phyloP scores from a whole-genome alignment of 2,888 invertebrate species.

The Leptura quadrifasciata region DNA sequence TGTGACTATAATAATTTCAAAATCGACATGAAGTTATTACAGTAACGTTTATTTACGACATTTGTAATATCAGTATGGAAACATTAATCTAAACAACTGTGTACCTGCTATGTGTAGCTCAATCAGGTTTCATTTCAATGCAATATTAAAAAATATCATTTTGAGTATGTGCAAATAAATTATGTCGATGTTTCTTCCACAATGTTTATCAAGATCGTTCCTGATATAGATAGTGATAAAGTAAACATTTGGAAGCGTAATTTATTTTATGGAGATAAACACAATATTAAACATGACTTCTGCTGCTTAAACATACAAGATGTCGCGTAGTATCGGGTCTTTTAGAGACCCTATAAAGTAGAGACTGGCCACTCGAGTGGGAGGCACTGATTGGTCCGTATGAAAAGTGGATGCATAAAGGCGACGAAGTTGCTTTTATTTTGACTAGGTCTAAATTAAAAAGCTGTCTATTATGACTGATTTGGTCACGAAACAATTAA shows the following conservation, averaged over 20 bases:
- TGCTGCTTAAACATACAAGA: too few relatives aligned
- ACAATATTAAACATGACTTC: too few relatives aligned
- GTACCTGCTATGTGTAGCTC: slow-evolving; percentile 8
- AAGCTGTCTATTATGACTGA: too few relatives aligned
- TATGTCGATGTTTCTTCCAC: background rate
- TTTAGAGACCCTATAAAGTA: too few relatives aligned
- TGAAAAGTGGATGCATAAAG: too few relatives aligned
- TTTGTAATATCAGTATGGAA: slow-evolving; percentile 30
- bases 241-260: background rate
- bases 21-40: slow-evolving; percentile 37
- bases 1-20: slow-evolving; percentile 31
- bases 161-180: slow-evolving; percentile 6
- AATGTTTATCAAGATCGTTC: background rate
- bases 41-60: slow-evolving; percentile 33
- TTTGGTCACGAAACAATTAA: too few relatives aligned
- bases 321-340: too few relatives aligned
- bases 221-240: background rate
- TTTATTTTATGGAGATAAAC: background rate
- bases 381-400: too few relatives aligned
- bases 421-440: too few relatives aligned
- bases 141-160: slow-evolving; percentile 9
- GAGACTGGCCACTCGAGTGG: too few relatives aligned
- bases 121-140: background rate
- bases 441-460: too few relatives aligned
- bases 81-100: slow-evolving; percentile 32